Percentiles rank a stretch among this genome's conserved stretches.
Evolutionary conservation across 2,113 vertebrate genomes (phyloP).

Genomic region (Zosterops hypoxanthus): DNA sequence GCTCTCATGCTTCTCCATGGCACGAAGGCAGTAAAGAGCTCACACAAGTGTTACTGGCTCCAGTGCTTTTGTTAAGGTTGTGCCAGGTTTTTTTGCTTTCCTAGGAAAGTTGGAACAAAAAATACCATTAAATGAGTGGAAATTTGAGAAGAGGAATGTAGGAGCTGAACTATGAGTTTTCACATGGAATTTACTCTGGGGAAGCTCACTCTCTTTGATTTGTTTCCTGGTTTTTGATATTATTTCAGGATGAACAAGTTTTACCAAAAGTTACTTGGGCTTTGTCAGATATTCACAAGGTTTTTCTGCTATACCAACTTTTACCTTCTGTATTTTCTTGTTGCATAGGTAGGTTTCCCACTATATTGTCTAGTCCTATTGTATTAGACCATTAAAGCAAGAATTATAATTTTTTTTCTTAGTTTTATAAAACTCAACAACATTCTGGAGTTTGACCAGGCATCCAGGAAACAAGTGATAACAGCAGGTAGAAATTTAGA

Average conservation of each 20-base stretch:
- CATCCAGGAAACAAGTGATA: background rate
- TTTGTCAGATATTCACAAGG: background rate
- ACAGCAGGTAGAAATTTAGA: background rate
- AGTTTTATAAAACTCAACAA: background rate
- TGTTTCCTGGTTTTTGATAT: background rate
- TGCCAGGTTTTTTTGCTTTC: background rate
- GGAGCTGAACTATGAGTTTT: background rate
- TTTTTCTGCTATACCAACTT: background rate
- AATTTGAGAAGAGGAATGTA: background rate
- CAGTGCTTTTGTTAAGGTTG: background rate
- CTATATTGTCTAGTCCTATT: background rate
- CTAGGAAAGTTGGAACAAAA: background rate
- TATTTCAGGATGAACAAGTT: background rate
- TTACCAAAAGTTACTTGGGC: background rate
- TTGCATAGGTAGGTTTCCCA: background rate
- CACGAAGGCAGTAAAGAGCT: background rate
- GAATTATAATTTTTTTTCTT: background rate
- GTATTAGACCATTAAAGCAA: background rate
- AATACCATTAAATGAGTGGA: background rate
- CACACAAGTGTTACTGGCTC: background rate
- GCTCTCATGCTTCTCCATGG: fast-evolving
- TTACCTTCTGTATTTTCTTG: background rate
- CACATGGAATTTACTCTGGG: background rate
- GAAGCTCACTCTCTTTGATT: background rate
- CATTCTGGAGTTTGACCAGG: background rate